These are phyloP conservation scores for Hydriomena furcata DNA, from an alignment of 2,888 invertebrate species.

Conservation along the genomic window DNA sequence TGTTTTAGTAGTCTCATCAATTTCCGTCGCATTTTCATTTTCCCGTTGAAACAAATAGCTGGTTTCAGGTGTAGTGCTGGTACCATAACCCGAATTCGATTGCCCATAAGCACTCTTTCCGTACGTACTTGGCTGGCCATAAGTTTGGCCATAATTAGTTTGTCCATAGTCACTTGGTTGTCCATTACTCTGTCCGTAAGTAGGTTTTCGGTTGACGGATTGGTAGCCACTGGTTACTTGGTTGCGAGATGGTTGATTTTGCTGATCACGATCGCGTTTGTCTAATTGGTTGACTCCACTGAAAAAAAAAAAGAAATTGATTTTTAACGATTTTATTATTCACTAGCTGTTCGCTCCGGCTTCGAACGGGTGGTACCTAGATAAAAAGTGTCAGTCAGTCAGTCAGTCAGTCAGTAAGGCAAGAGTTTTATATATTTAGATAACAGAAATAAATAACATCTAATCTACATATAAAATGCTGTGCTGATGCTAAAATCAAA, in stretches of 20 bases:
- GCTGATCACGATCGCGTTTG: conserved; percentile 38
- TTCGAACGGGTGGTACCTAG: too few species aligned
- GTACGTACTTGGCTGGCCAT: conserved; percentile 30
- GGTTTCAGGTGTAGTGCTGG: conserved; percentile 73
- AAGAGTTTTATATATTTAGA: too few species aligned
- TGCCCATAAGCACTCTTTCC: conserved; percentile 34
- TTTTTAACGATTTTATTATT: neutral
- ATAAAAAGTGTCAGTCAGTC: too few species aligned
- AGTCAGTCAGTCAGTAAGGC: too few species aligned
- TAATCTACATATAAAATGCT: too few species aligned
- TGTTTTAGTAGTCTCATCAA: conserved; percentile 65
- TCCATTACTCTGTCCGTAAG: conserved; percentile 39
- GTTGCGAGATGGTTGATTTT: conserved; percentile 31
- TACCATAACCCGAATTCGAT: conserved; percentile 34
- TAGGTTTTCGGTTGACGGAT: conserved; percentile 38
- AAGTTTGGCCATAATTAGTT: conserved; percentile 30
- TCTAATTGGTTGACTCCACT: conserved; percentile 60
- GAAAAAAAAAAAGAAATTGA: conserved; percentile 27
- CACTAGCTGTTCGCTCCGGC: too few species aligned
- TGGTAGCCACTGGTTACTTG: conserved; percentile 39
- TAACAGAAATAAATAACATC: too few species aligned
- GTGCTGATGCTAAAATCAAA: too few species aligned
- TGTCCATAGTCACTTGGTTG: conserved; percentile 34
- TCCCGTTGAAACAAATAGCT: conserved; percentile 83
- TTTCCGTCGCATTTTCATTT: conserved; percentile 67